Conservation (phyloP, 2,797 vertebrate genomes). For the Xenopus petersii region DNA sequence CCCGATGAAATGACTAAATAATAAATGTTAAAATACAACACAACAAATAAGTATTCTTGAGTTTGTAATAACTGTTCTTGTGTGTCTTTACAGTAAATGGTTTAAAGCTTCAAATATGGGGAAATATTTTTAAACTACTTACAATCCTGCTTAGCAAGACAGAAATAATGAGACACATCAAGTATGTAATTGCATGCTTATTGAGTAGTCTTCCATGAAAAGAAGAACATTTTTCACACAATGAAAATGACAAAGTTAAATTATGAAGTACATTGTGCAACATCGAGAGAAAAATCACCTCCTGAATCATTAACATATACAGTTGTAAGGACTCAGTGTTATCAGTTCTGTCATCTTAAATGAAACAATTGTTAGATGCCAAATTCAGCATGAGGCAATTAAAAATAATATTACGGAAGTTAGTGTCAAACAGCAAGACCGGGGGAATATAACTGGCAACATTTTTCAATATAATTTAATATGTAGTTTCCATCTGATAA, state of each 20-base stretch:
- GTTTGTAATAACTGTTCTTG: no score
- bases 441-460: background rate
- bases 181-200: slow-evolving; percentile 61
- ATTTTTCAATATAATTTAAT: background rate
- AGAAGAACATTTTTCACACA: slow-evolving; percentile 46
- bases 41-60: no score
- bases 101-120: slow-evolving; percentile 37
- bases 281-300: slow-evolving; percentile 55
- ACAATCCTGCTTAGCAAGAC: slow-evolving; percentile 47
- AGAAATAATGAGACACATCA: slow-evolving; percentile 54
- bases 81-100: background rate
- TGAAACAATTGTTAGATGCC: slow-evolving; percentile 57
- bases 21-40: no score
- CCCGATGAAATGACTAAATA: no score
- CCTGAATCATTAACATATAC: slow-evolving; percentile 52
- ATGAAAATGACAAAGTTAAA: slow-evolving; percentile 62
- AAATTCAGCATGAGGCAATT: slow-evolving; percentile 56
- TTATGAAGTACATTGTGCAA: slow-evolving; percentile 57
- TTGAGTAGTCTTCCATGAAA: slow-evolving; percentile 56
- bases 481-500: no score
- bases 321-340: slow-evolving; percentile 50
- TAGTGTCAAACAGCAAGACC: background rate
- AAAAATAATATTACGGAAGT: slow-evolving; percentile 47
- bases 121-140: slow-evolving; percentile 43
- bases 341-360: slow-evolving; percentile 56